Conservation (phyloP, 2,888 invertebrate species). For the Therioaphis trifolii region DNA sequence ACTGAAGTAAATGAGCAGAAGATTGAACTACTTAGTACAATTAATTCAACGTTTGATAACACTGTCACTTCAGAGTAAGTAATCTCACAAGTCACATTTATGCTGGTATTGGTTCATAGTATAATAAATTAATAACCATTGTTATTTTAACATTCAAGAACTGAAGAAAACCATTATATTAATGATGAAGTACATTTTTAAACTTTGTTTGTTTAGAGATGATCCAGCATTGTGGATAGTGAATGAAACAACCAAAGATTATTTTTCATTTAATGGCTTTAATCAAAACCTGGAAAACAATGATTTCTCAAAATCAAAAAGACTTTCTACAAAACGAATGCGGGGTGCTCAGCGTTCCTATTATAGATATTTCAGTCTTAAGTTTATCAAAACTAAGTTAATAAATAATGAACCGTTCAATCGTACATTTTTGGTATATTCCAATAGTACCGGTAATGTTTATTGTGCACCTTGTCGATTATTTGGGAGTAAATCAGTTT, state of each 20-base stretch:
- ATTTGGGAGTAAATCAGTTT: constrained; percentile 32
- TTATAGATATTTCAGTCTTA: constrained; percentile 14
- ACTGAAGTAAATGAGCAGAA: no score
- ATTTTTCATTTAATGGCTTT: constrained; percentile 15
- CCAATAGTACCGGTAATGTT: constrained; percentile 52
- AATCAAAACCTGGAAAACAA: constrained; percentile 14
- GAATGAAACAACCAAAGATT: constrained; percentile 22
- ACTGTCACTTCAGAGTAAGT: no score
- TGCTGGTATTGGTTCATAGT: no score
- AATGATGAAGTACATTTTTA: no score
- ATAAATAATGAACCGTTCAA: constrained; percentile 22
- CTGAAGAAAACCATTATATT: no score
- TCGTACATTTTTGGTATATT: constrained; percentile 63
- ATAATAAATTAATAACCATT: no score
- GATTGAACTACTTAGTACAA: no score
- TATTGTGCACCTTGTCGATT: constrained; percentile 50
- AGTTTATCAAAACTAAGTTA: constrained; percentile 15
- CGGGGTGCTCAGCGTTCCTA: neutral
- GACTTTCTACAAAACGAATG: neutral
- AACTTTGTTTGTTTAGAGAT: no score
- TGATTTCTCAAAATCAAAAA: constrained; percentile 4
- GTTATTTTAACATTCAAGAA: no score
- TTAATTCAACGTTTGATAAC: no score
- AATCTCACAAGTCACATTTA: no score
- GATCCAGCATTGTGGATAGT: constrained; percentile 3